These are phyloP conservation scores for Martes martes DNA, from an alignment of 2,113 vertebrate species.

Conservation along the genomic window DNA sequence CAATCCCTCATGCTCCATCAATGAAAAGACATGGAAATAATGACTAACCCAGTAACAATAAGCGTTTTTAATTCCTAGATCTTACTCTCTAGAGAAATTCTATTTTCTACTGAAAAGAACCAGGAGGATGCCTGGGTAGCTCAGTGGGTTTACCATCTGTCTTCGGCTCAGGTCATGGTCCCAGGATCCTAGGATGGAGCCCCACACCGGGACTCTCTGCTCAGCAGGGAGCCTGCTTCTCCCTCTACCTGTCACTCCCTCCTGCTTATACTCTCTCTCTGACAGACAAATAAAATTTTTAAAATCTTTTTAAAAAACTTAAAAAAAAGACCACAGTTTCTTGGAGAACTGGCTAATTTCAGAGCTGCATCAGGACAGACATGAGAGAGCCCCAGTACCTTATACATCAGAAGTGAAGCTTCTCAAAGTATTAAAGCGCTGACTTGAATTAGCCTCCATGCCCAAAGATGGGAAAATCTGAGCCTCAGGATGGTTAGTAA, in stretches of 20 bases:
- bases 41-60: background rate
- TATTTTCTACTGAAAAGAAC: background rate
- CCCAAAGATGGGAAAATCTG: background rate
- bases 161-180: background rate
- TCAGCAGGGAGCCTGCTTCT: background rate
- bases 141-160: background rate
- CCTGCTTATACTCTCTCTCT: background rate
- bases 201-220: too few species aligned
- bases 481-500: background rate
- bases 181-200: background rate
- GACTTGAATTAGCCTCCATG: background rate
- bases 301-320: background rate
- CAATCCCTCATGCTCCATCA: background rate
- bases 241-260: background rate
- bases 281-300: background rate
- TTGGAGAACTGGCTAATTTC: background rate
- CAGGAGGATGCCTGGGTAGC: background rate
- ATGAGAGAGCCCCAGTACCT: background rate
- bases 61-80: background rate
- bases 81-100: background rate
- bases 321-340: background rate
- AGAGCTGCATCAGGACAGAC: background rate
- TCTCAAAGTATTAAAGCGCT: background rate
- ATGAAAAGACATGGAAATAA: background rate
- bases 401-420: background rate